Evolutionary conservation across 2,888 invertebrate species (phyloP).

Genomic region (Furcula furcula): DNA sequence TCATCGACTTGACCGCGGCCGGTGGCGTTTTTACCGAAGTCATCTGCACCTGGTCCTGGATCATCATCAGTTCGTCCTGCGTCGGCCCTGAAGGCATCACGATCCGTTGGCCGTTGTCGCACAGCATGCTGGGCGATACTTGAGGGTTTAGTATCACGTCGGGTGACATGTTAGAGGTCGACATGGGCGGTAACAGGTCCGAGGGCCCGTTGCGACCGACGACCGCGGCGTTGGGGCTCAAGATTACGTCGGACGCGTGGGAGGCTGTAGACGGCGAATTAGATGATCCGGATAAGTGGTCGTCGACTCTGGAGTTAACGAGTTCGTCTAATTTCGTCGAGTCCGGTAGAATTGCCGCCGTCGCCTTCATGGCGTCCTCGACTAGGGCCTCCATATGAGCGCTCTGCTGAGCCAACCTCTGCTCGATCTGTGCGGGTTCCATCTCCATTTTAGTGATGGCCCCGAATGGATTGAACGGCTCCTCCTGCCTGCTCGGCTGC

Average conservation of each 20-base stretch:
- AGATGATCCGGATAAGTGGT: conserved; percentile 58
- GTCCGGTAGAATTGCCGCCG: conserved; percentile 67
- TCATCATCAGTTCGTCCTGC: conserved; percentile 65
- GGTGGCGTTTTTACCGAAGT: conserved; percentile 79
- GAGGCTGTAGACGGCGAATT: conserved; percentile 53
- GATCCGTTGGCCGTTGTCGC: conserved; percentile 45
- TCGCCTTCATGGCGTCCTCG: conserved; percentile 73
- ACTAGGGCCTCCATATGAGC: conserved; percentile 75
- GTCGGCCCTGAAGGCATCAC: conserved; percentile 39
- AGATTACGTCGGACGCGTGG: conserved; percentile 63
- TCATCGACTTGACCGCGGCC: conserved; percentile 87
- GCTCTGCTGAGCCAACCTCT: conserved; percentile 61
- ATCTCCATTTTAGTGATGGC: conserved; percentile 65
- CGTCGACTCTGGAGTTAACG: conserved; percentile 72
- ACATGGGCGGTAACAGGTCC: conserved; percentile 51
- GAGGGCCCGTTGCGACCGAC: conserved; percentile 52
- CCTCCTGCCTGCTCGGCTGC: conserved; percentile 35
- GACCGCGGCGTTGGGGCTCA: conserved; percentile 53
- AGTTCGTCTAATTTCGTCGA: conserved; percentile 82
- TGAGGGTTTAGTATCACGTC: conserved; percentile 83
- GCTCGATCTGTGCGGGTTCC: conserved; percentile 58
- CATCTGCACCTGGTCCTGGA: conserved; percentile 58
- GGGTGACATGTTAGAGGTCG: conserved; percentile 65
- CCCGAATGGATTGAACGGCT: conserved; percentile 61
- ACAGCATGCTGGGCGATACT: conserved; percentile 83